phyloP scores from a whole-genome alignment of 2,797 vertebrate genomes.

The Eurystomus glaucurus region DNA sequence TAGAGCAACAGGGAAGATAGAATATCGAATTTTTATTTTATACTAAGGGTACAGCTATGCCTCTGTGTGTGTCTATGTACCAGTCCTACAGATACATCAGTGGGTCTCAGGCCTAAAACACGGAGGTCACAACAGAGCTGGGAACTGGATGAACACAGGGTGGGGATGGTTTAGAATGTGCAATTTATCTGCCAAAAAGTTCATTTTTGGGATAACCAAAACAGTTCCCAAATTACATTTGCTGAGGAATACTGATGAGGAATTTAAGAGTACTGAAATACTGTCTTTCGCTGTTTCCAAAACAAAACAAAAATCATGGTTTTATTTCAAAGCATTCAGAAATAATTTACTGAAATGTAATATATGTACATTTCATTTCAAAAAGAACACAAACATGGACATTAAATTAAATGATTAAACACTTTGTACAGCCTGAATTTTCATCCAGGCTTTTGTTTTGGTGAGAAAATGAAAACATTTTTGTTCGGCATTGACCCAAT shows the following conservation, averaged over 20 bases:
- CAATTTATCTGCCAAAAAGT: neutral
- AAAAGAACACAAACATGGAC: neutral
- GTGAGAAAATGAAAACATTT: constrained; percentile 47
- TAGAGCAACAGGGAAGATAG: neutral
- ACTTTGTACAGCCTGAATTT: neutral
- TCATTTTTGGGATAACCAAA: neutral
- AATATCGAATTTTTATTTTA: neutral
- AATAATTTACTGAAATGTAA: constrained; percentile 41
- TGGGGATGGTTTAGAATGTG: neutral
- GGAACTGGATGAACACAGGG: fast-evolving
- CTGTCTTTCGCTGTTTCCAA: neutral
- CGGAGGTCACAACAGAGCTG: neutral
- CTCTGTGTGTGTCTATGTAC: fast-evolving
- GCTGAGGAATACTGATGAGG: neutral
- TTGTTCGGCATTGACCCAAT: constrained; percentile 25
- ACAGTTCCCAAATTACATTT: constrained; percentile 15
- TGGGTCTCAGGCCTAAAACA: neutral
- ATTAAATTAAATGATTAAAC: constrained; percentile 49
- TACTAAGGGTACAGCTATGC: neutral
- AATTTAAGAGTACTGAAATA: neutral
- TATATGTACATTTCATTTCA: neutral
- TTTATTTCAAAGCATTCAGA: constrained; percentile 21
- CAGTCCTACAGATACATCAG: neutral
- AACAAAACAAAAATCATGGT: neutral
- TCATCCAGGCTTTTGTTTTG: constrained; percentile 51